Conservation (phyloP, 1,140 invertebrate species). For the Odontomachus brunneus region DNA sequence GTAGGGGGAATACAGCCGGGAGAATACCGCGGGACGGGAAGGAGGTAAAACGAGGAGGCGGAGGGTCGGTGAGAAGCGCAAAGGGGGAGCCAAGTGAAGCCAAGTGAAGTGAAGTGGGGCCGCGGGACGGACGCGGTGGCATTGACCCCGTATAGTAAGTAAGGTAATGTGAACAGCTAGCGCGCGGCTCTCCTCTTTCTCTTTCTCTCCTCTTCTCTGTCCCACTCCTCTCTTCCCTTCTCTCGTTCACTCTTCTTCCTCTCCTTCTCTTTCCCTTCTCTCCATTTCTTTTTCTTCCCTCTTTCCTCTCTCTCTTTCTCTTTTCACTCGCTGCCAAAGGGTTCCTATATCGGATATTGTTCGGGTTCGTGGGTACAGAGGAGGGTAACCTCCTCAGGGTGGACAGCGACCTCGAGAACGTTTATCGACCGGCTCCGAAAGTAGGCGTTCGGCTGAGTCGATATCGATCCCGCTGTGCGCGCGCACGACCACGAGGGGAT, state of each 20-base stretch:
- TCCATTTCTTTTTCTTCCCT: conserved; percentile 33
- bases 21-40: conserved; percentile 38
- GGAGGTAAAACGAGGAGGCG: conserved; percentile 57
- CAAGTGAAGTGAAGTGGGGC: conserved; percentile 80
- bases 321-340: conserved; percentile 63
- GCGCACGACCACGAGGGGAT: neutral
- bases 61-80: conserved; percentile 60
- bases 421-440: conserved; percentile 67
- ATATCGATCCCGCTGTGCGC: conserved; percentile 56
- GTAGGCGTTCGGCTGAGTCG: conserved; percentile 67
- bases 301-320: conserved; percentile 53
- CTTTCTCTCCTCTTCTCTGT: neutral
- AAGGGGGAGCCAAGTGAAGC: conserved; percentile 70
- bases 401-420: conserved; percentile 74
- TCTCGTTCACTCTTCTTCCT: neutral
- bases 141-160: conserved; percentile 83
- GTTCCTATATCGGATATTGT: conserved; percentile 75
- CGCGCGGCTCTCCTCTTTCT: conserved; percentile 51
- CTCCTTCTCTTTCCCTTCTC: neutral
- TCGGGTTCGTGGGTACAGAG: conserved; percentile 62
- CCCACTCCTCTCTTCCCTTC: no score
- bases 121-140: conserved; percentile 79
- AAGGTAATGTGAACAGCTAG: conserved; percentile 82
- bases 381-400: conserved; percentile 74
- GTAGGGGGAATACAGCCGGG: conserved; percentile 41